Conservation (phyloP, 92 coral and sea anemone genomes). For the Micromussa lordhowensis region DNA sequence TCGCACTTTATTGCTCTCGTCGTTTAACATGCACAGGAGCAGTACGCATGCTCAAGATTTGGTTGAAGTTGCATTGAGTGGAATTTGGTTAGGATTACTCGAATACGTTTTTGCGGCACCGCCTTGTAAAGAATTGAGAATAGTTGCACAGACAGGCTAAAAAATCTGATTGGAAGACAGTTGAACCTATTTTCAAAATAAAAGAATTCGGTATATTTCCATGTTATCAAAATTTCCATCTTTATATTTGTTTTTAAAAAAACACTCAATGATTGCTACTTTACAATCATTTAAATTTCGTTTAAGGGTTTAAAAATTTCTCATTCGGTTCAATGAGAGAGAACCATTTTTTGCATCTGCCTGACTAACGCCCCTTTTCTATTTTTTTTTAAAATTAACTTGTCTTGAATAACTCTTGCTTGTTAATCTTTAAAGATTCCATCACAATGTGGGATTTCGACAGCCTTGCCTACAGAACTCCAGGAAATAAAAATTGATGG, state of each 20-base stretch:
- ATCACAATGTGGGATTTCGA: neutral
- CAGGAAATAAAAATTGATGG: slow-evolving; percentile 26
- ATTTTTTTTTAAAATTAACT: neutral
- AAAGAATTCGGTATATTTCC: too few relatives aligned
- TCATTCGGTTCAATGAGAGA: too few relatives aligned
- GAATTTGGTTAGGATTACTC: neutral
- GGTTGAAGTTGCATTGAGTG: neutral
- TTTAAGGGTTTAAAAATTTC: neutral
- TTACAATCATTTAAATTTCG: neutral
- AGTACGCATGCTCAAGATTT: neutral
- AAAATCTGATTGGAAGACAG: neutral
- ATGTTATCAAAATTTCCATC: too few relatives aligned
- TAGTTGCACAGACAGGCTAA: too few relatives aligned
- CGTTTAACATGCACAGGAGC: neutral
- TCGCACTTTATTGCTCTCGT: neutral
- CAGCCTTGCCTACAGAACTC: neutral
- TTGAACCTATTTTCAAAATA: neutral
- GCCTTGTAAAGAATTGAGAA: too few relatives aligned
- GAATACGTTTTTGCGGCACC: neutral
- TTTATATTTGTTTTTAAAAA: neutral
- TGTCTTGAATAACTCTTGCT: neutral
- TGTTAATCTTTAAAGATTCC: neutral
- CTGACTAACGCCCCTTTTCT: too few relatives aligned
- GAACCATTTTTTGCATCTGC: neutral
- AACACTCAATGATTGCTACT: too few relatives aligned